Base-by-base conservation (phyloP, 2,888 invertebrate species). In the Dioctria linearis region DNA sequence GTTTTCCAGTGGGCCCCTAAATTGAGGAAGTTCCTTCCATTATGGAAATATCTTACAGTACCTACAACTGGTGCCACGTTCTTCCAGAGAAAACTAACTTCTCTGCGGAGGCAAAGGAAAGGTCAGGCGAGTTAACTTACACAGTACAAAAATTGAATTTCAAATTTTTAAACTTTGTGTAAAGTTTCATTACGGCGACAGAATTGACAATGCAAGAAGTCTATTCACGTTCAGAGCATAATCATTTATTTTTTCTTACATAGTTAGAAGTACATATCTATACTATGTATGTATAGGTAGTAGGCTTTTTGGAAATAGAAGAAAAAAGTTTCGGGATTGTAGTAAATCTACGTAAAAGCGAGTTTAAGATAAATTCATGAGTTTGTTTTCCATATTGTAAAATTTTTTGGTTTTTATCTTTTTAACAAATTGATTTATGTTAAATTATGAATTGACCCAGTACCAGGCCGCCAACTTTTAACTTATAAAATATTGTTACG, bases 71-170 rank as follows among this genome's bases (percentile, higher is more conserved):
- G 6, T 40, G 6, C 69, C 37, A 11, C 9, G 69, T 37, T 11
- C 69, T 69, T 49, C 9, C 4, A 0, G 8, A 51, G 51, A 51
- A 49, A 25, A 9, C 51, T 69, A 69, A 69, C 69, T 69, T 69
- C 69, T 11, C 42, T 65, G 49, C 13, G 46, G 66, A n/a, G 66
- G 46, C 5, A 9, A 66, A 25, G 49, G 25, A 69, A 25, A 49
- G 25, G 51, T 8, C 39, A 13, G 37, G 25, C 13, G 51, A 51
- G 69, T 69, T 51, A 51, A 69, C 69, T 69, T 69, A 69, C 69
- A 69, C 39, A 51, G 37, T 69, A 69, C 69, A 69, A 69, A 69
- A 69, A 69, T 69, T 69, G 69, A 69, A 69, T 69, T 69, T 69
- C 69, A 69, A 69, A 49, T 69, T 69, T 69, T 42, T 25, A 69